Evolutionary conservation across 2,797 vertebrate genomes (phyloP).

Genomic region (Bryconaethiops microstoma): DNA sequence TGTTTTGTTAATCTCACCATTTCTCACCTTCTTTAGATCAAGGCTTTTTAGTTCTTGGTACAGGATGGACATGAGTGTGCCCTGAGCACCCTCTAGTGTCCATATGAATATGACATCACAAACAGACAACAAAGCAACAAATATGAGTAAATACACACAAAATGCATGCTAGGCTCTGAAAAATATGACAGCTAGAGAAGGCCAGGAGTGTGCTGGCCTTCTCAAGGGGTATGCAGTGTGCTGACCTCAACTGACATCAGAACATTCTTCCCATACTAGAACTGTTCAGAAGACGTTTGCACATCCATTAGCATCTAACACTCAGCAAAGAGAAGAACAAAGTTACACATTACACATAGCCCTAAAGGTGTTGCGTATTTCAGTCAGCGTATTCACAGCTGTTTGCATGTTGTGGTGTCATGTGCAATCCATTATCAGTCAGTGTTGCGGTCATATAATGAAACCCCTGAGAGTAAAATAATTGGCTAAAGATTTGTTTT

Average conservation of each 20-base stretch:
- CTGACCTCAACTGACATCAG: neutral
- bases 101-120: constrained; percentile 32
- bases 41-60: neutral
- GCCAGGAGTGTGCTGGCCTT: neutral
- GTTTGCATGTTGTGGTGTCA: constrained; percentile 17
- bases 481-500: neutral
- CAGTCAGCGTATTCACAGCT: neutral
- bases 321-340: constrained; percentile 22
- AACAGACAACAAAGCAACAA: neutral
- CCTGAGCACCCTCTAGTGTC: constrained; percentile 72
- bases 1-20: neutral
- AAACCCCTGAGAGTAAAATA: neutral
- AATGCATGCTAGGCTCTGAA: neutral
- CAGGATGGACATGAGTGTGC: constrained; percentile 42
- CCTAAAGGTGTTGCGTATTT: constrained; percentile 31
- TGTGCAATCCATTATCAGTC: constrained; percentile 1
- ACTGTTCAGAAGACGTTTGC: constrained; percentile 17
- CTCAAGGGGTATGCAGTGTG: too few species aligned
- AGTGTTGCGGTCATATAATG: constrained; percentile 7
- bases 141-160: neutral
- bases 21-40: constrained; percentile 5
- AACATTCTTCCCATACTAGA: neutral
- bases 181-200: neutral
- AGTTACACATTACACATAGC: neutral
- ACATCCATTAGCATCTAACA: constrained; percentile 36